phyloP scores from a whole-genome alignment of 2,797 vertebrate species.

The Champsocephalus gunnari region DNA sequence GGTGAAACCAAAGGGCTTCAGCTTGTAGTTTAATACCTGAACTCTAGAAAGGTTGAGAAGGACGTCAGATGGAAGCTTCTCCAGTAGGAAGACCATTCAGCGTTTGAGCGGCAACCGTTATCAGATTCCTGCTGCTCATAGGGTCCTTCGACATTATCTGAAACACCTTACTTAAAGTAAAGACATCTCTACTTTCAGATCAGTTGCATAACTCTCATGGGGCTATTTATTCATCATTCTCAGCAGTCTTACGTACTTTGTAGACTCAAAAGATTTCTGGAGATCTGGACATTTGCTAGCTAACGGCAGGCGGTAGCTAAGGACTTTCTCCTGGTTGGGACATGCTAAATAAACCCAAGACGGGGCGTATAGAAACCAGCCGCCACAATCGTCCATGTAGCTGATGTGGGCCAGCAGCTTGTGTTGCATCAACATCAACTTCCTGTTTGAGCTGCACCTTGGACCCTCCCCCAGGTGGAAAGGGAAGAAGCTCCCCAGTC shows the following conservation, averaged over 20 bases:
- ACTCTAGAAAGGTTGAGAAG: background rate
- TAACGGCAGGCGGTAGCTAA: background rate
- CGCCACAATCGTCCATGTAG: constrained; percentile 27
- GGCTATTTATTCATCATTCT: constrained; percentile 17
- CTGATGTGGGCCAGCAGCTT: background rate
- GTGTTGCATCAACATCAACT: constrained; percentile 2
- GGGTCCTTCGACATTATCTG: background rate
- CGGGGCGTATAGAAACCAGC: background rate
- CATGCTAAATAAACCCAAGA: background rate
- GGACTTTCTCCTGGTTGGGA: constrained; percentile 1
- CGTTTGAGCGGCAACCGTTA: background rate
- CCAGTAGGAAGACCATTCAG: background rate
- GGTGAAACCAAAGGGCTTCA: constrained; percentile 48
- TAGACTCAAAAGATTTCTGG: background rate
- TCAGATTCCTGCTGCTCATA: constrained; percentile 6
- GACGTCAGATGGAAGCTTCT: constrained; percentile 10
- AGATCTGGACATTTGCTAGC: background rate
- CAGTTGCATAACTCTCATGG: background rate
- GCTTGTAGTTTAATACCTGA: too few relatives aligned
- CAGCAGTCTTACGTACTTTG: background rate
- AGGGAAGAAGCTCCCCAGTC: background rate
- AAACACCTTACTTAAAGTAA: background rate
- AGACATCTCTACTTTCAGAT: background rate
- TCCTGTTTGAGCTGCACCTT: constrained; percentile 27
- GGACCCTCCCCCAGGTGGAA: constrained; percentile 10